phyloP scores from a whole-genome alignment of 1,140 invertebrate genomes.

The Aleiodes sp. region DNA sequence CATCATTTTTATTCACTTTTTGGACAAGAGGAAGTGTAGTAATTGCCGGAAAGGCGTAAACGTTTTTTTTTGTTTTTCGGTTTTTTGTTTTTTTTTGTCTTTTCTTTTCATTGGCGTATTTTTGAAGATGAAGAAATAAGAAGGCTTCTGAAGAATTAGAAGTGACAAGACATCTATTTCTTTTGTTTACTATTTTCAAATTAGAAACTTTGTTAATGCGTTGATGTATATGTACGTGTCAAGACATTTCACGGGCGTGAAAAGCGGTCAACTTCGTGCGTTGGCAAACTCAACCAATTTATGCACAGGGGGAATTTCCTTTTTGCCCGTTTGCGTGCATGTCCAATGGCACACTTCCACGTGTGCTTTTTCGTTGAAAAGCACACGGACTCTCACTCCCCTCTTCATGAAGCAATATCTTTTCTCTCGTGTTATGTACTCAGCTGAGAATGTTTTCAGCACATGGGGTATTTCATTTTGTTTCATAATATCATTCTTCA shows the following conservation, averaged over 20 bases:
- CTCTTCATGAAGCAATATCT: no score
- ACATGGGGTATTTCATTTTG: neutral
- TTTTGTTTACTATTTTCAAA: slow-evolving; percentile 7
- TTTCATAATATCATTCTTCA: neutral
- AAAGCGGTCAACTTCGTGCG: slow-evolving; percentile 12
- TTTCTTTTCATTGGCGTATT: neutral
- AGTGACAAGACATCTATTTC: neutral
- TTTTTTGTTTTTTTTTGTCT: neutral
- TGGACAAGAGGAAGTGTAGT: neutral
- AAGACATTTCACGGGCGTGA: slow-evolving; percentile 8
- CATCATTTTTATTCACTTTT: no score
- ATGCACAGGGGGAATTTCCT: slow-evolving; percentile 10
- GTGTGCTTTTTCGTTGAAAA: neutral
- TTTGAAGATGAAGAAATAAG: neutral
- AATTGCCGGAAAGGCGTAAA: slow-evolving; percentile 20
- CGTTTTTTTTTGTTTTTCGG: neutral
- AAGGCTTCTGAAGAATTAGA: neutral
- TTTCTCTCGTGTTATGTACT: no score
- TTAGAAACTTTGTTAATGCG: neutral
- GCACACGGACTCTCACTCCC: no score
- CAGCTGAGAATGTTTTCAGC: neutral
- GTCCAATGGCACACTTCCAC: slow-evolving; percentile 11
- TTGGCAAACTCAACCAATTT: neutral
- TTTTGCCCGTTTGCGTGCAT: neutral
- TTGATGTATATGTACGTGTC: slow-evolving; percentile 1